Evolutionary conservation across 2,888 invertebrate genomes (phyloP).

Genomic region (Eupithecia pulchellata): DNA sequence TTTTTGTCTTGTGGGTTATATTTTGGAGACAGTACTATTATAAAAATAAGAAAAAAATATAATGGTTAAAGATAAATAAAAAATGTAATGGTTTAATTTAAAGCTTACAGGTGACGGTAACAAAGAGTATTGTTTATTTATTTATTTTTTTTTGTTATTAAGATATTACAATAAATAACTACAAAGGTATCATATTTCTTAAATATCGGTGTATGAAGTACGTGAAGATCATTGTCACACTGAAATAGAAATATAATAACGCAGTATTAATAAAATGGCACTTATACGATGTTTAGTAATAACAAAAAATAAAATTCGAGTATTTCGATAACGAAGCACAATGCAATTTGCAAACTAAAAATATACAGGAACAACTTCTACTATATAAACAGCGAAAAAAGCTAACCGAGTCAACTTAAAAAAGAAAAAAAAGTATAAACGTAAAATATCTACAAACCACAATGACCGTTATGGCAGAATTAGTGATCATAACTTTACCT

Average conservation of each 20-base stretch:
- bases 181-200: constrained; percentile 63
- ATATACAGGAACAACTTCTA: neutral
- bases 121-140: constrained; percentile 41
- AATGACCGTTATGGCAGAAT: neutral
- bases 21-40: constrained; percentile 6
- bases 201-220: constrained; percentile 78
- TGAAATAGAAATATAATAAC: constrained; percentile 70
- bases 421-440: neutral
- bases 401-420: neutral
- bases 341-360: neutral
- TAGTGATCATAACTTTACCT: neutral
- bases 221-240: constrained; percentile 75
- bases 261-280: constrained; percentile 47
- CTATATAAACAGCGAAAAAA: neutral
- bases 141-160: no score
- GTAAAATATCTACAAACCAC: neutral
- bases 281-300: constrained; percentile 3
- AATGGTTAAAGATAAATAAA: constrained; percentile 34
- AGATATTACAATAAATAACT: constrained; percentile 32
- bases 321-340: neutral
- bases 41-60: constrained; percentile 29
- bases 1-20: neutral
- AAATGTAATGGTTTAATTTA: constrained; percentile 32
- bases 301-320: neutral
- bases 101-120: constrained; percentile 43